A percentile compares a stretch with the other conserved stretches of the same genome.
phyloP scores from a whole-genome alignment of 2,797 vertebrate genomes.

The Kryptopterus vitreolus region DNA sequence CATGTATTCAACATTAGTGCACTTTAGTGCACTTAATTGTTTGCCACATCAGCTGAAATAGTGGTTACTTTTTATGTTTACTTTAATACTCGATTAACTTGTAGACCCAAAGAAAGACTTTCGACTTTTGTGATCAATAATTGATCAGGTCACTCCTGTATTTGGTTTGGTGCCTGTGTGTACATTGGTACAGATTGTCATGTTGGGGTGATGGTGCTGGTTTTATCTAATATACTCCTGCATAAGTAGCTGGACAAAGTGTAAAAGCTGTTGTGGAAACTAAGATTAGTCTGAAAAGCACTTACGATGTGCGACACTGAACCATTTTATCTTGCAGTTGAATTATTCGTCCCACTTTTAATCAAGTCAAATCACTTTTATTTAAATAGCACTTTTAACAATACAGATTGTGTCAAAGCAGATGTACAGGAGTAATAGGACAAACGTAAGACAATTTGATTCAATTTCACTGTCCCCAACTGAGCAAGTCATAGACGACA shows the following conservation, averaged over 20 bases:
- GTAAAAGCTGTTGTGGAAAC: not conserved
- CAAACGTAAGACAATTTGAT: too few species aligned
- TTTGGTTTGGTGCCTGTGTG: not conserved
- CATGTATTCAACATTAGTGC: not conserved
- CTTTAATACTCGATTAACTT: too few species aligned
- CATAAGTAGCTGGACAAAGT: not conserved
- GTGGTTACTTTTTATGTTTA: too few species aligned
- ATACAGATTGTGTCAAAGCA: too few species aligned
- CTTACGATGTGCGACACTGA: not conserved
- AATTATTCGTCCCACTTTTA: too few species aligned
- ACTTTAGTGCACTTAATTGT: not conserved
- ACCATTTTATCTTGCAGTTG: not conserved
- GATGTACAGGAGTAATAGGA: too few species aligned
- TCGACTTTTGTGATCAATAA: not conserved
- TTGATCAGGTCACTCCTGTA: not conserved
- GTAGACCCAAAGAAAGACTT: too few species aligned
- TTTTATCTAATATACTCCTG: not conserved
- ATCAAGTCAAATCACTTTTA: too few species aligned
- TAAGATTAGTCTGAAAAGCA: not conserved
- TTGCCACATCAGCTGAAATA: too few species aligned
- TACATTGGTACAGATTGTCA: not conserved
- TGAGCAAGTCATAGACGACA: too few species aligned
- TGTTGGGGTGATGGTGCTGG: not conserved
- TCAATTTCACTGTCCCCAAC: too few species aligned
- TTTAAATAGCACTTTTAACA: too few species aligned